Conservation (phyloP, 2,797 vertebrate genomes). For the Siniperca undulata region DNA sequence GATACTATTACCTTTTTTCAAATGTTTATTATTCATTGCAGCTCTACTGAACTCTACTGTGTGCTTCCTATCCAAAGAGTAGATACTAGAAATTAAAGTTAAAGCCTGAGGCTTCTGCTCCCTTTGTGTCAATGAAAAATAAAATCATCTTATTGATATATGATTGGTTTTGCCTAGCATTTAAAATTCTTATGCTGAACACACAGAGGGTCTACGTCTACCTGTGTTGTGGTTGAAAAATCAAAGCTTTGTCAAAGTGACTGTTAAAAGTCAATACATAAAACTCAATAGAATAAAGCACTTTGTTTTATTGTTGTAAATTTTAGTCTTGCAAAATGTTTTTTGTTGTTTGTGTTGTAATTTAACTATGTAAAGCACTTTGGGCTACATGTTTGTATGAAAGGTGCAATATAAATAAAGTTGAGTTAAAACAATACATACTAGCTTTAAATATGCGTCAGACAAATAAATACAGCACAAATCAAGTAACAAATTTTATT, state of each 20-base stretch:
- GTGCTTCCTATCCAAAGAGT: neutral
- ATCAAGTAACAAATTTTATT: neutral
- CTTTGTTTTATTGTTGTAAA: too few relatives aligned
- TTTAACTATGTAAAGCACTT: too few relatives aligned
- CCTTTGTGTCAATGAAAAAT: neutral
- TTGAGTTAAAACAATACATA: neutral
- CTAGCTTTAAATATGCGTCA: neutral
- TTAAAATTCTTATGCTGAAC: too few relatives aligned
- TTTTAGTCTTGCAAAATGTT: too few relatives aligned
- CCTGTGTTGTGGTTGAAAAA: neutral
- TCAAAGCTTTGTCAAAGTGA: constrained; percentile 1
- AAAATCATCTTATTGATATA: constrained; percentile 2
- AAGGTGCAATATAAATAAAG: too few relatives aligned
- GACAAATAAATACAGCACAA: neutral
- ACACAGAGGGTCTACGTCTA: too few relatives aligned
- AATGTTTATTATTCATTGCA: neutral
- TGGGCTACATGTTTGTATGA: too few relatives aligned
- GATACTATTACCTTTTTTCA: neutral
- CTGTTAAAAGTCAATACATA: neutral
- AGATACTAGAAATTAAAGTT: neutral
- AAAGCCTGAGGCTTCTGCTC: neutral
- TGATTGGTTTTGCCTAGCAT: neutral
- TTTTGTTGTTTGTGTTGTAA: too few relatives aligned
- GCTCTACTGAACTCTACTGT: neutral
- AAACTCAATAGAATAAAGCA: too few relatives aligned